Evolutionary conservation across 2,797 vertebrate species (phyloP).

Genomic region (Aldrovandia affinis): DNA sequence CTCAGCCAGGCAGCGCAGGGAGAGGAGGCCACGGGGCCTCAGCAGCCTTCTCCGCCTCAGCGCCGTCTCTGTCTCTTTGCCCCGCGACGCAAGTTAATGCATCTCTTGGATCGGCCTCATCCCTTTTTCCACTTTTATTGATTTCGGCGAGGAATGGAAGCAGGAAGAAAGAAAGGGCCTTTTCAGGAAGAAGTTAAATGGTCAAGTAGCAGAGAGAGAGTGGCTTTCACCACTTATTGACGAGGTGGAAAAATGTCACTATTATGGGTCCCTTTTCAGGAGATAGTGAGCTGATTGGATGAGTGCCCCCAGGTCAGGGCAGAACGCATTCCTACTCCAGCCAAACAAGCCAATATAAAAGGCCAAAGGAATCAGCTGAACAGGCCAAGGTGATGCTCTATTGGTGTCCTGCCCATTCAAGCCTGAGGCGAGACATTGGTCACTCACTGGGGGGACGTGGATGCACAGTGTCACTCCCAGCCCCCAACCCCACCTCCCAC

Average conservation of each 20-base stretch:
- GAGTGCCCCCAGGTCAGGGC: conserved; percentile 78
- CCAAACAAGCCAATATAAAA: conserved; percentile 78
- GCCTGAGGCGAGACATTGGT: conserved; percentile 41
- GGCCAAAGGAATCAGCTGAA: conserved; percentile 76
- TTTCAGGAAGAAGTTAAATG: conserved; percentile 86
- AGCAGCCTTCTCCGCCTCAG: conserved; percentile 30
- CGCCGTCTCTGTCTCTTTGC: conserved; percentile 50
- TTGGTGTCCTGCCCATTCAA: conserved; percentile 60
- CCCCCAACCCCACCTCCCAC: background rate
- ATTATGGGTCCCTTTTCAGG: conserved; percentile 81
- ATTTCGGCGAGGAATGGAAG: conserved; percentile 79
- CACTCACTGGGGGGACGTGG: background rate
- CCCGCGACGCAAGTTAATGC: conserved; percentile 70
- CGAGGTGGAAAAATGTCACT: conserved; percentile 86
- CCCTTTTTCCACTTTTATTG: conserved; percentile 78
- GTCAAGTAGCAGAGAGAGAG: conserved; percentile 83
- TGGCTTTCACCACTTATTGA: conserved; percentile 86
- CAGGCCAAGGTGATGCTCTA: conserved; percentile 69
- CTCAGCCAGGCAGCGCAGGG: background rate
- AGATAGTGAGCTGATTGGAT: conserved; percentile 84
- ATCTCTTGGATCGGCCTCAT: conserved; percentile 70
- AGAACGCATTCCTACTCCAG: conserved; percentile 73
- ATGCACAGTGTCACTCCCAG: background rate
- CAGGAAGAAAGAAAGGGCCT: conserved; percentile 77
- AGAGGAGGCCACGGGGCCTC: background rate